Evolutionary conservation across 2,888 invertebrate genomes (phyloP), one percentile per base, ranked within the genome.

Genomic region (Tyria jacobaeae): DNA sequence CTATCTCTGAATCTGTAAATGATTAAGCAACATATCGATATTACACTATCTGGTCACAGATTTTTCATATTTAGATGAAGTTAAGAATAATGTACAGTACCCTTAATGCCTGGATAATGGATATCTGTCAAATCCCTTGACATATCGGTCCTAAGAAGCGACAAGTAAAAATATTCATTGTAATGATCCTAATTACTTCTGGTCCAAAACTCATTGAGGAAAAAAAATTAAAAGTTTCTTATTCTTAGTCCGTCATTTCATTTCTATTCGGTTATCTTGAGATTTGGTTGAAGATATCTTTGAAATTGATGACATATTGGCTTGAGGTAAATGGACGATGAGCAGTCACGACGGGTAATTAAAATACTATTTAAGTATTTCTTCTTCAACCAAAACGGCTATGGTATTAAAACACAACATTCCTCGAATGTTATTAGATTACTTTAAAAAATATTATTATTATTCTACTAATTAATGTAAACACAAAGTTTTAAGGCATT

Each of bases 151-250:
- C 60, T 66, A 66, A 69, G 71, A 44, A 73, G 61, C 60, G 77
- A 68, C 68, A 71, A 71, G 68, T 64, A 71, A 68, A 64, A 75
- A 74, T 72, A 56, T 57, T 77, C 62, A 64, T 68, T 65, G 66
- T 68, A 31, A 70, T 67, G 54, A 41, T 44, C 17, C 39, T 65
- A 60, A 69, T 70, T 64, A 68, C 66, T 67, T 71, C 37, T 49
- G 54, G n/a, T 35, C n/a, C 44, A n/a, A 17, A 50, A 49, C n/a
- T 41, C 10, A 51, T 49, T 41, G 44, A 21, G 52, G 2, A 15
- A 24, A 57, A 62, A 71, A 65, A 56, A 60, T 55, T 55, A 15
- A n/a, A 50, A 52, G n/a, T 17, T 25, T n/a, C 10, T 12, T 12
- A 50, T 21, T 59, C 70, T 69, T 67, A 21, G 27, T 31, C 14